These are phyloP conservation scores for Sitodiplosis mosellana DNA, from an alignment of 1,140 invertebrate species.

Conservation along the genomic window DNA sequence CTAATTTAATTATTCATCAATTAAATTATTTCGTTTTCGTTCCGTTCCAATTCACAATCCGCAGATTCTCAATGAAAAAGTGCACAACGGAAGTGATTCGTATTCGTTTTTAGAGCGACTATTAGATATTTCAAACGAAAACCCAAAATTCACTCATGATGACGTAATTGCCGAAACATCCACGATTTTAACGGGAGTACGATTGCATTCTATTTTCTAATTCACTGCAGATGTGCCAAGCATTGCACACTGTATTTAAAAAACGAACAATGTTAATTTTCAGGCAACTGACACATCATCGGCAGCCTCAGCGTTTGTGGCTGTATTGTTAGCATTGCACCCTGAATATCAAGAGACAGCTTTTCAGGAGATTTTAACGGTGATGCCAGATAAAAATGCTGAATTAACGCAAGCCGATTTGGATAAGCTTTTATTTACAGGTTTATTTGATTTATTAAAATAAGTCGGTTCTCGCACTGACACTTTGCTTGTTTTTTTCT, in stretches of 20 bases:
- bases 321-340: neutral
- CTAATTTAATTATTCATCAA: neutral
- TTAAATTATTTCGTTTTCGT: neutral
- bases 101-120: neutral
- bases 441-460: no score
- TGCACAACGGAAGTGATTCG: neutral
- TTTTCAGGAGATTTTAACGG: neutral
- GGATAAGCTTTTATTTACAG: neutral
- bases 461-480: no score
- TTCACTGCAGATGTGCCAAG: no score
- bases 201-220: no score
- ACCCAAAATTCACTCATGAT: neutral
- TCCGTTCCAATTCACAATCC: no score
- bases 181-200: neutral
- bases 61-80: neutral
- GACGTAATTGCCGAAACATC: neutral
- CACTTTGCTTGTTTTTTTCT: no score
- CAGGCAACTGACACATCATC: neutral
- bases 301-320: neutral
- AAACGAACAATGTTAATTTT: neutral
- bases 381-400: neutral
- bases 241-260: no score
- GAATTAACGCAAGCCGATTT: neutral
- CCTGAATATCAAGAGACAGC: neutral
- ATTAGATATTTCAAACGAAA: neutral